A percentile compares a stretch with the other conserved stretches of the same genome.
These are phyloP conservation scores for Phrynosoma platyrhinos DNA, from an alignment of 2,113 vertebrate species.

Conservation along the genomic window DNA sequence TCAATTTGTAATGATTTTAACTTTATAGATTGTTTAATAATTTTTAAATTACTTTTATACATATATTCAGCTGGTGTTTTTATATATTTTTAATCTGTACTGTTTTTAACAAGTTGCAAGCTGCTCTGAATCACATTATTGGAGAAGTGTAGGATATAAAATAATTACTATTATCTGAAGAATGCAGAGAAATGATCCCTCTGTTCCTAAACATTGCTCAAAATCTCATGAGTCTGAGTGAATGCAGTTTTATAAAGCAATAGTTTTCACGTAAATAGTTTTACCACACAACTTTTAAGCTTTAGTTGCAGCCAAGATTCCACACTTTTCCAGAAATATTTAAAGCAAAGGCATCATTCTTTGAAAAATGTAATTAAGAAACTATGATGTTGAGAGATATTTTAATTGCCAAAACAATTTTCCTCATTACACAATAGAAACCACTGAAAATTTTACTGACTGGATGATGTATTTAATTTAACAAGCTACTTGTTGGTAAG, in stretches of 20 bases:
- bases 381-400: constrained; percentile 14
- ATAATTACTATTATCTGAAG: too few species aligned
- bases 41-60: too few species aligned
- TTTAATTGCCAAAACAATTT: constrained; percentile 31
- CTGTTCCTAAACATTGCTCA: too few species aligned
- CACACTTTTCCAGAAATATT: constrained; percentile 2
- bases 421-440: neutral
- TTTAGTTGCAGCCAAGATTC: neutral
- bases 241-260: neutral
- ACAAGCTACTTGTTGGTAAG: constrained; percentile 27
- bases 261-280: neutral
- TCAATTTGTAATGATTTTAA: too few species aligned
- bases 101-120: too few species aligned
- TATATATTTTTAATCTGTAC: too few species aligned
- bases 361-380: neutral
- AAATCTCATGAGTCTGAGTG: too few species aligned
- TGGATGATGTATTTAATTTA: constrained; percentile 36
- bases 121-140: too few species aligned
- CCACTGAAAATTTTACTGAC: constrained; percentile 38
- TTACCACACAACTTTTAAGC: neutral
- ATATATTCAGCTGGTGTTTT: too few species aligned
- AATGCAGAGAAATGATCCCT: too few species aligned
- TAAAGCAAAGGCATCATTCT: neutral
- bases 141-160: too few species aligned
- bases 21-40: too few species aligned